Conservation (phyloP, 2,888 invertebrate species). For the Chrysotoxum bicinctum region DNA sequence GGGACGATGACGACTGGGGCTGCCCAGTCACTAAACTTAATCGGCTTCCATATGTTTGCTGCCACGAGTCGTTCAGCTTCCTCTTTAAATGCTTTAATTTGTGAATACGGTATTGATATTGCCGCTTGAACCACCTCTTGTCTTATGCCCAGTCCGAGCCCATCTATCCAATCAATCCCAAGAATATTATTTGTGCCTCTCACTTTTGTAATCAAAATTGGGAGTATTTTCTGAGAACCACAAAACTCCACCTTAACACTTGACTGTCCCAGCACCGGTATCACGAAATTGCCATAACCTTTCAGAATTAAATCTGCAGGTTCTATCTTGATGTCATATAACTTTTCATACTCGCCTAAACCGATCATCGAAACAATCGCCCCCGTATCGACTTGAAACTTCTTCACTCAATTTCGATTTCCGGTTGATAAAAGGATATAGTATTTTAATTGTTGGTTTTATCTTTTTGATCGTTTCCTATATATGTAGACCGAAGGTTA, state of each 20-base stretch:
- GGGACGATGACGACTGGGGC: slow-evolving; percentile 28
- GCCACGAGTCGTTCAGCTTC: slow-evolving; percentile 16
- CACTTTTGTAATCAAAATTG: slow-evolving; percentile 3
- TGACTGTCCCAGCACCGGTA: slow-evolving; percentile 48
- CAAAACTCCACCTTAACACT: slow-evolving; percentile 39
- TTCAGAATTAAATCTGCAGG: not conserved
- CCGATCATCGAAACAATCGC: not conserved
- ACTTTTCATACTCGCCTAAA: slow-evolving; percentile 2
- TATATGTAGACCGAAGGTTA: too few species aligned
- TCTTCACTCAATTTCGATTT: too few species aligned
- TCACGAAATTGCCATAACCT: slow-evolving; percentile 42
- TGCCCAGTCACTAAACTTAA: slow-evolving; percentile 31
- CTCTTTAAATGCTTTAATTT: too few species aligned
- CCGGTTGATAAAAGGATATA: too few species aligned
- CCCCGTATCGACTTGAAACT: too few species aligned
- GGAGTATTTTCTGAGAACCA: slow-evolving; percentile 28
- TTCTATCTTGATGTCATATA: slow-evolving; percentile 13
- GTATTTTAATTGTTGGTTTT: too few species aligned
- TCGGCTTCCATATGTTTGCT: slow-evolving; percentile 26
- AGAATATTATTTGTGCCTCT: slow-evolving; percentile 59
- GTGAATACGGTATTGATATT: too few species aligned
- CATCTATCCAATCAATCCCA: slow-evolving; percentile 55
- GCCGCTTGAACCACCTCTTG: slow-evolving; percentile 1
- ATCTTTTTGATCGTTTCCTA: too few species aligned
- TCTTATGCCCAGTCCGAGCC: slow-evolving; percentile 27